phyloP scores from a whole-genome alignment of 2,113 vertebrate species.

The Ifrita kowaldi region DNA sequence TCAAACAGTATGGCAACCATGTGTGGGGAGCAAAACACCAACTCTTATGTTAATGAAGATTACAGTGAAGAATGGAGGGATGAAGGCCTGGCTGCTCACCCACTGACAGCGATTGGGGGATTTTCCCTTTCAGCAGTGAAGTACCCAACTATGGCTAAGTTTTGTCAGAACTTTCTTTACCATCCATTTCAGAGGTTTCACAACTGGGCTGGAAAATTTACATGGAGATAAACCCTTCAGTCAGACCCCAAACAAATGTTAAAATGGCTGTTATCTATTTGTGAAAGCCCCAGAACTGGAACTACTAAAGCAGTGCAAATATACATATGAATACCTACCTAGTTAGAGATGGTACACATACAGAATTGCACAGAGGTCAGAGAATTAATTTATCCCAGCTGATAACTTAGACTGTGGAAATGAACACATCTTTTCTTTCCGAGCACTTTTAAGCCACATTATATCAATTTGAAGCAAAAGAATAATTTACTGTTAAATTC shows the following conservation, averaged over 20 bases:
- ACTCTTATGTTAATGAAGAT: constrained; percentile 52
- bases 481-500: not conserved
- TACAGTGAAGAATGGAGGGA: constrained; percentile 32
- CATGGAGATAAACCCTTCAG: not conserved
- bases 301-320: not conserved
- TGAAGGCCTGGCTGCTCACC: not conserved
- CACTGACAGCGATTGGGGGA: not conserved
- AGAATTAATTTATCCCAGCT: not conserved
- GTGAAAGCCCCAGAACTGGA: not conserved
- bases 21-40: not conserved
- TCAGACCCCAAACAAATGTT: not conserved
- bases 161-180: not conserved
- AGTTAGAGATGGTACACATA: not conserved
- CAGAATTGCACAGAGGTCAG: not conserved
- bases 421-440: not conserved
- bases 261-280: not conserved
- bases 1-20: constrained; percentile 4
- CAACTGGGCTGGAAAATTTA: not conserved
- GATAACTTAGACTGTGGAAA: not conserved
- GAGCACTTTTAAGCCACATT: not conserved
- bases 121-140: not conserved
- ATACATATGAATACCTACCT: not conserved
- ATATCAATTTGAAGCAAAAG: not conserved
- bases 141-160: not conserved
- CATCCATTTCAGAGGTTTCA: not conserved